Evolutionary conservation across 2,113 vertebrate species (phyloP), one percentile per base, ranked within the genome.

Genomic region (Poecilia latipinna): DNA sequence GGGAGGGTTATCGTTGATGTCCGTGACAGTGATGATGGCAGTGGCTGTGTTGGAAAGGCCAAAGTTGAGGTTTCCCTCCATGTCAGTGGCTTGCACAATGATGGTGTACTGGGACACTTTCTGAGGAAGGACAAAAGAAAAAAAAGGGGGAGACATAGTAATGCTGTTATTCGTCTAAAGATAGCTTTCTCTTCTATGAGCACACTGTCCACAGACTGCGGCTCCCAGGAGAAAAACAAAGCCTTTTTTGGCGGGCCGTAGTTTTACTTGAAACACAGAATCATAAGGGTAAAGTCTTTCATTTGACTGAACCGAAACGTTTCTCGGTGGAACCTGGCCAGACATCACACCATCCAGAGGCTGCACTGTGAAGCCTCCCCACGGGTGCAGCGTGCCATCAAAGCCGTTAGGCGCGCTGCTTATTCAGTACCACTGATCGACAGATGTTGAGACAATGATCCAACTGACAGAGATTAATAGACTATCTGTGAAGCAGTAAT

Each of bases 31-130:
- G 83, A 99, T 96, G 89, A 99, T 96, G 1, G 97, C 97, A 0
- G 97, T 99, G 64, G 97, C 97, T 0, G 97, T 99, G 95, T 97
- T 98, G 0, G 97, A 98, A 61, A 99, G 96, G 64, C 97, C 97
- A 0, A 97, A 98, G 94, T 98, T 98, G 0, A 97, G 95, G 70
- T 97, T 98, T 12, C 97, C 97, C 84, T 99, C 97, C 97, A 99
- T 99, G 88, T 99, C 97, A 0, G 97, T 98, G 80, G 97, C 97
- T 90, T 98, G 97, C 42, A 98, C 86, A 3, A 97, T 97, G 89
- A 99, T 96, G 1, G 96, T 96, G 63, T 98, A 99, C 92, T 98
- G 97, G 81, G 97, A 96, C 78, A 99, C 97, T 96, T 97, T 97
- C 97, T 98, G 92, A 75, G 81, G 67, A 82, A 74, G 63, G 72